A percentile compares a stretch with the other conserved stretches of the same genome.
Conservation (phyloP, 2,113 vertebrate species). For the Cisticola juncidis region DNA sequence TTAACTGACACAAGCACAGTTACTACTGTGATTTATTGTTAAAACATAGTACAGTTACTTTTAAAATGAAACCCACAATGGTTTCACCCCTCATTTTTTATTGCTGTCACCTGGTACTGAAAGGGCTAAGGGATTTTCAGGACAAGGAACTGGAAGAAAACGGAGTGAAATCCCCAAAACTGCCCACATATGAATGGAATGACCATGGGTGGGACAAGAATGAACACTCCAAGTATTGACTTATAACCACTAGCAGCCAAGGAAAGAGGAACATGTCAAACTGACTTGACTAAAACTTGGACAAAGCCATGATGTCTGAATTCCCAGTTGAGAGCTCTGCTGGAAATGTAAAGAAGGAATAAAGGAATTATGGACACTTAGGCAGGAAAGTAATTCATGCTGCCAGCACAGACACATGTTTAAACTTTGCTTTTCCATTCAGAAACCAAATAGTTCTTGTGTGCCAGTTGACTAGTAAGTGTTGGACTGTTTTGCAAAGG, state of each 20-base stretch:
- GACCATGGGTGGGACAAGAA: not conserved
- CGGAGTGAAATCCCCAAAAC: not conserved
- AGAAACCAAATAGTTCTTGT: not conserved
- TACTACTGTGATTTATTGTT: not conserved
- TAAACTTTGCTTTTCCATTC: constrained; percentile 58
- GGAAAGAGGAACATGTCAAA: constrained; percentile 44
- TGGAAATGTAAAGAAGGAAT: constrained; percentile 53
- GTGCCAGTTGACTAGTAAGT: not conserved
- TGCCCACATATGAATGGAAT: constrained; percentile 25
- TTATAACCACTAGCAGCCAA: constrained; percentile 20
- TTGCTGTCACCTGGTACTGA: not conserved
- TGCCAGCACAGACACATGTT: constrained; percentile 53
- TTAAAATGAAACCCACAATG: not conserved
- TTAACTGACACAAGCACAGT: not conserved
- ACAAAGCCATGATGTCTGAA: not conserved
- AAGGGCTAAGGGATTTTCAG: constrained; percentile 24
- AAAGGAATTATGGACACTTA: constrained; percentile 41
- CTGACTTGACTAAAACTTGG: constrained; percentile 28
- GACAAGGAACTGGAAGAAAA: constrained; percentile 10
- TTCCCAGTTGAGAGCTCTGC: constrained; percentile 9
- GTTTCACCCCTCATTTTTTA: not conserved
- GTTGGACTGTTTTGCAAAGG: not conserved
- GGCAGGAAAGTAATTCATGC: constrained; percentile 25
- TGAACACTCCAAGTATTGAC: constrained; percentile 22
- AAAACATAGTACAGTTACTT: not conserved